A percentile compares a stretch with the other conserved stretches of the same genome.
Conservation (phyloP, 2,797 vertebrate genomes). For the Tadarida brasiliensis region DNA sequence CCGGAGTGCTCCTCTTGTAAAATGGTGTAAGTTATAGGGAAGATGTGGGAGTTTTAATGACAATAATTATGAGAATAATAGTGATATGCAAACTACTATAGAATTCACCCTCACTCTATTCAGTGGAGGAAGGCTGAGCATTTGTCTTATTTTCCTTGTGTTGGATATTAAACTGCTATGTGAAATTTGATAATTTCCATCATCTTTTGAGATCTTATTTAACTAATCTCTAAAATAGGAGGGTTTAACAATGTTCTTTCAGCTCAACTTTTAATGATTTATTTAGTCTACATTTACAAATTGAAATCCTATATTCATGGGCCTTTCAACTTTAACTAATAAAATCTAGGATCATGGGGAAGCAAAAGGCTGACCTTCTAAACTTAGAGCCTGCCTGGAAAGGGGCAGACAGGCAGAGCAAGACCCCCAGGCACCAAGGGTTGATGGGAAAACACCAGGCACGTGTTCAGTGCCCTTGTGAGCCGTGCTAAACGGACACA, state of each 20-base stretch:
- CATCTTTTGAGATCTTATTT: neutral
- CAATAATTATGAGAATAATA: neutral
- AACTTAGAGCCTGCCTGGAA: neutral
- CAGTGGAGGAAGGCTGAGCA: neutral
- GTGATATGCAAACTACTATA: neutral
- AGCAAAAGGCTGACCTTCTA: neutral
- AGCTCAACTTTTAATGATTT: neutral
- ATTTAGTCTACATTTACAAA: neutral
- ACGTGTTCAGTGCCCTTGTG: neutral
- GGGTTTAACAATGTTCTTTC: neutral
- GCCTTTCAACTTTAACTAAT: neutral
- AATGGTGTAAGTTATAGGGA: conserved; percentile 5
- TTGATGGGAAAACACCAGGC: neutral
- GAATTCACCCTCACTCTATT: neutral
- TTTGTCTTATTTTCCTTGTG: neutral
- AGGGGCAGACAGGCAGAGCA: neutral
- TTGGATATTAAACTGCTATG: neutral
- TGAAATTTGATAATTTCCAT: neutral
- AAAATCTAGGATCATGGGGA: neutral
- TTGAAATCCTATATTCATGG: neutral
- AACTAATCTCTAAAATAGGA: neutral
- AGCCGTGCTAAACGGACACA: neutral
- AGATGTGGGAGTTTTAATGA: neutral
- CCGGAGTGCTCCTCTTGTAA: neutral
- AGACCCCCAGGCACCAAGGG: neutral